These are phyloP conservation scores for Microctonus brassicae DNA, from an alignment of 2,888 invertebrate species.

Conservation along the genomic window DNA sequence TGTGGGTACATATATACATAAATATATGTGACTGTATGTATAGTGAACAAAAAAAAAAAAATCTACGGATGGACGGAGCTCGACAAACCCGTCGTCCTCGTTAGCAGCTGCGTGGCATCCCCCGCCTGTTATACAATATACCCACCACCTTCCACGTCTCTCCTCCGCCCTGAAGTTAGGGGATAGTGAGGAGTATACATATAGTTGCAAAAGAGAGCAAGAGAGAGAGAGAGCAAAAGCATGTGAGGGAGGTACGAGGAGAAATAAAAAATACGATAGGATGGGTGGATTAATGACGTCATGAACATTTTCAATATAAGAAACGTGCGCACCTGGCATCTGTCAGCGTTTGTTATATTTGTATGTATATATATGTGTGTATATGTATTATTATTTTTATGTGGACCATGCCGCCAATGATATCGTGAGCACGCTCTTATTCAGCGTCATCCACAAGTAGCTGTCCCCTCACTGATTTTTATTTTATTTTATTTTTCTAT, in stretches of 20 bases:
- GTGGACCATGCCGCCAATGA: slow-evolving; percentile 16
- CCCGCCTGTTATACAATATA: slow-evolving; percentile 67
- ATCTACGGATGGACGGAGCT: slow-evolving; percentile 43
- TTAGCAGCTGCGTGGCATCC: slow-evolving; percentile 67
- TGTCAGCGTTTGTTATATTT: background rate
- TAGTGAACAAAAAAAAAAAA: slow-evolving; percentile 39
- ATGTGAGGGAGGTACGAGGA: slow-evolving; percentile 35
- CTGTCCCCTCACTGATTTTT: background rate
- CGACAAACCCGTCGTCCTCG: slow-evolving; percentile 58
- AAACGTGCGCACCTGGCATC: slow-evolving; percentile 61
- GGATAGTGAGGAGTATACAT: slow-evolving; percentile 50
- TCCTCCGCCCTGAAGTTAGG: slow-evolving; percentile 32
- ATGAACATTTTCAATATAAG: slow-evolving; percentile 56
- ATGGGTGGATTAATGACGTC: slow-evolving; percentile 69
- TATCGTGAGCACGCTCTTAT: background rate
- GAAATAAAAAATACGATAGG: slow-evolving; percentile 52
- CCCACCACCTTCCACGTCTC: slow-evolving; percentile 45
- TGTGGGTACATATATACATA: slow-evolving; percentile 30
- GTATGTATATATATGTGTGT: too few relatives aligned
- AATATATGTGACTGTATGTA: slow-evolving; percentile 29
- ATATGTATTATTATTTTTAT: background rate
- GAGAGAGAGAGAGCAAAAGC: too few relatives aligned
- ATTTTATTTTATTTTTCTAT: background rate
- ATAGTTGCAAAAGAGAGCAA: slow-evolving; percentile 61
- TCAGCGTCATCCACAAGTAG: background rate